Evolutionary conservation across 2,113 vertebrate genomes (phyloP).

Genomic region (Oreochromis aureus): DNA sequence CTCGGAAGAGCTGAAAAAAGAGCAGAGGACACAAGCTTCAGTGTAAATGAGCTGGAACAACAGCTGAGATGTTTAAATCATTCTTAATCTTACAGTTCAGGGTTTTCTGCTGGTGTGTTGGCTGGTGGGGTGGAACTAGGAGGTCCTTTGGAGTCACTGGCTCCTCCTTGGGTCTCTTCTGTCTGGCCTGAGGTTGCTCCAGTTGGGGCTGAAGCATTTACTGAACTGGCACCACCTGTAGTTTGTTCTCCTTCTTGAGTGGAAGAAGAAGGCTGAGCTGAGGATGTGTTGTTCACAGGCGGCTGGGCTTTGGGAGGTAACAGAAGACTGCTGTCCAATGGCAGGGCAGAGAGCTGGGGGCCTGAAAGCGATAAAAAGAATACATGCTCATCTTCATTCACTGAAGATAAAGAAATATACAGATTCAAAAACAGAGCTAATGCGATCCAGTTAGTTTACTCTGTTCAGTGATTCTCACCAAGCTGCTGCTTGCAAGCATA

Average conservation of each 20-base stretch:
- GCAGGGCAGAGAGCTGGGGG: constrained; percentile 86
- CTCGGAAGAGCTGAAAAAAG: constrained; percentile 75
- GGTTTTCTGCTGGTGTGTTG: constrained; percentile 54
- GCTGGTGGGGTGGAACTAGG: constrained; percentile 68
- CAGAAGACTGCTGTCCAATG: constrained; percentile 88
- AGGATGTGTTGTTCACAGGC: constrained; percentile 45
- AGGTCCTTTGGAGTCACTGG: constrained; percentile 71
- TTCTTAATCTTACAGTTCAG: constrained; percentile 61
- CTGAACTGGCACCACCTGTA: constrained; percentile 58
- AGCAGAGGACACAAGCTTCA: background rate
- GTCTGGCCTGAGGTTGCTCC: constrained; percentile 54
- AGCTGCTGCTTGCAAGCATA: constrained; percentile 91
- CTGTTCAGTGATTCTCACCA: constrained; percentile 66
- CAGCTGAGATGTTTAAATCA: background rate
- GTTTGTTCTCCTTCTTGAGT: constrained; percentile 66
- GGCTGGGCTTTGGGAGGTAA: constrained; percentile 82
- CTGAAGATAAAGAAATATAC: background rate
- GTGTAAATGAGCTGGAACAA: background rate
- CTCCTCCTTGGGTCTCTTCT: constrained; percentile 69
- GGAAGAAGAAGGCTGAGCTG: constrained; percentile 60
- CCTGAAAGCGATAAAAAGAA: constrained; percentile 56
- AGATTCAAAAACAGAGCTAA: background rate
- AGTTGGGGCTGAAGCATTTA: constrained; percentile 56
- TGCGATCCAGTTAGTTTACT: background rate
- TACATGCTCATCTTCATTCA: background rate